Evolutionary conservation across 2,113 vertebrate genomes (phyloP), one percentile per base, ranked within the genome.

Genomic region (Mesembrinibis cayennensis): DNA sequence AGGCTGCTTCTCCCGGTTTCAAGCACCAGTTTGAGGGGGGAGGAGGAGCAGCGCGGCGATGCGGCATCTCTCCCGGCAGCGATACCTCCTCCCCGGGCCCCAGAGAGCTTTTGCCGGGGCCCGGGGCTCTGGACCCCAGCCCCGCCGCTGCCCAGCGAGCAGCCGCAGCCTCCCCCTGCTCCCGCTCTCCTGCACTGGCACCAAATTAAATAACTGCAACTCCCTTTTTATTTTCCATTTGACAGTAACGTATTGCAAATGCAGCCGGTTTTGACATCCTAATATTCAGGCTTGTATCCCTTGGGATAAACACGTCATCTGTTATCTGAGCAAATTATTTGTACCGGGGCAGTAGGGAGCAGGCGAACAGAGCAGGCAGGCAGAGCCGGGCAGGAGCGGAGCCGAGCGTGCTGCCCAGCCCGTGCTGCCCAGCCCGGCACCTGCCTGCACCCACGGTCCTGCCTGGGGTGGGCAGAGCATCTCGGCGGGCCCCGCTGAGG

Each of bases 131-230:
- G 2, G 49, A 55, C 40, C n/a, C n/a, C 79, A 17, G 52, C 42
- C 44, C 1, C 1, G 1, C 11, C 6, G 2, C n/a, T 32, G 65
- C 65, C 65, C 18, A 1, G 53, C 22, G 19, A 38, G 38, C 53
- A 25, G 34, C 49, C 58, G 22, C 21, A 8, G 66, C 90, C 70
- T 82, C 79, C 72, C 80, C 87, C 74, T 18, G 42, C 87, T 77
- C 95, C 36, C 17, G 2, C 88, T 56, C 56, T 55, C 17, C 12
- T 63, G 83, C 10, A 9, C 92, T 19, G 12, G 42, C 95, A 96
- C 95, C 96, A 95, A 97, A 98, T 97, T 97, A 98, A 98, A 97
- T 96, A 97, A 97, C 96, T 77, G 81, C 95, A 87, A 93, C 90
- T 97, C 97, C 96, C 91, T 90, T 97, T 97, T 97, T 97, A 97